Percentiles rank a stretch among this genome's conserved stretches.
These are phyloP conservation scores for Diorhabda elongata DNA, from an alignment of 1,140 invertebrate genomes.

Conservation along the genomic window DNA sequence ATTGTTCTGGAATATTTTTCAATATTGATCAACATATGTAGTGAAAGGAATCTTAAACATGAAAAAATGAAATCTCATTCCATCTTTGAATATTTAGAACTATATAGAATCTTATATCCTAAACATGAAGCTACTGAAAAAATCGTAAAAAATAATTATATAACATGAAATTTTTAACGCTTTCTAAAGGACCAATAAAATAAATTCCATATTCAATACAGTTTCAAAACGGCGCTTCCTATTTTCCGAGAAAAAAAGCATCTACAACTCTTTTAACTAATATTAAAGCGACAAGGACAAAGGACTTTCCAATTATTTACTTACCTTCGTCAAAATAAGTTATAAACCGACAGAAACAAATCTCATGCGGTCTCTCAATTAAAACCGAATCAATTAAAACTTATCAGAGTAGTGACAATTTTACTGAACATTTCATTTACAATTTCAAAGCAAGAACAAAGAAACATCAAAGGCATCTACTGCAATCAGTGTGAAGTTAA, in stretches of 20 bases:
- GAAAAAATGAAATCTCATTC: too few relatives aligned
- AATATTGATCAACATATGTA: too few relatives aligned
- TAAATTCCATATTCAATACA: background rate
- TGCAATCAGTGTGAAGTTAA: background rate
- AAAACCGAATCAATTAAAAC: slow-evolving; percentile 11
- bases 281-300: background rate
- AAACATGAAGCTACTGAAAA: too few relatives aligned
- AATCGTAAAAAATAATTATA: too few relatives aligned
- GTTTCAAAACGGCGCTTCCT: background rate
- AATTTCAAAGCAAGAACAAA: background rate
- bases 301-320: background rate
- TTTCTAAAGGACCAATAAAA: background rate
- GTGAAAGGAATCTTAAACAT: too few relatives aligned
- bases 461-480: slow-evolving; percentile 6
- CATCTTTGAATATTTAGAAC: too few relatives aligned
- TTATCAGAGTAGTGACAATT: background rate
- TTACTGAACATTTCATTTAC: slow-evolving; percentile 4
- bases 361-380: slow-evolving; percentile 7
- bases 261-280: background rate
- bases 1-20: too few relatives aligned
- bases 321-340: slow-evolving; percentile 1
- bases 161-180: too few relatives aligned
- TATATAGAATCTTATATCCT: too few relatives aligned
- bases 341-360: slow-evolving; percentile 8
- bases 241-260: background rate